Percentiles rank a stretch among this genome's conserved stretches.
Evolutionary conservation across 2,888 invertebrate genomes (phyloP).

Genomic region (Pseudolycoriella hygida): DNA sequence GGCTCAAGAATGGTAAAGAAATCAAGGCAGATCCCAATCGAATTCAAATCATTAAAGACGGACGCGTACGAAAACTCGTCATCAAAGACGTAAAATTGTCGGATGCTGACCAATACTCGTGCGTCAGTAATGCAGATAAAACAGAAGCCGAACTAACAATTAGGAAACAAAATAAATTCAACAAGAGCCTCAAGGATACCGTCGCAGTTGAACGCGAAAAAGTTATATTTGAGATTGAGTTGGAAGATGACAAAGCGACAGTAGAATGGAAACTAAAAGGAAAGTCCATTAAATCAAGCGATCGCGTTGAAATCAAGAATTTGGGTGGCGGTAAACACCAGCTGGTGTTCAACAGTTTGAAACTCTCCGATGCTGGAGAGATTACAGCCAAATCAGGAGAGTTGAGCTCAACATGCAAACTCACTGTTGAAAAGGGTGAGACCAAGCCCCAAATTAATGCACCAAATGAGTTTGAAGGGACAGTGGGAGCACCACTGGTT

Average conservation of each 20-base stretch:
- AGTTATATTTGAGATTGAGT: conserved; percentile 82
- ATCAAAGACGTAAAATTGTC: conserved; percentile 90
- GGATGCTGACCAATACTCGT: conserved; percentile 88
- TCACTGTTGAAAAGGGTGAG: conserved; percentile 78
- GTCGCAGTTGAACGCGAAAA: conserved; percentile 66
- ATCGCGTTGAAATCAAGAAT: conserved; percentile 75
- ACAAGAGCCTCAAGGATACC: conserved; percentile 58
- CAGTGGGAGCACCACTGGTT: conserved; percentile 74
- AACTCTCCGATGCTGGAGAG: conserved; percentile 72
- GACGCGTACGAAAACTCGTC: conserved; percentile 80
- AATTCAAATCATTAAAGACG: conserved; percentile 68
- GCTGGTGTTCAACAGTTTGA: conserved; percentile 69
- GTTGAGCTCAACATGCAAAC: conserved; percentile 59
- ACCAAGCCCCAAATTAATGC: conserved; percentile 81
- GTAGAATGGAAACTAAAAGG: conserved; percentile 76
- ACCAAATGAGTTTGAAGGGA: conserved; percentile 77
- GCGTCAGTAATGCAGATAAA: conserved; percentile 85
- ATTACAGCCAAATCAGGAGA: conserved; percentile 75
- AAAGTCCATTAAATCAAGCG: conserved; percentile 51
- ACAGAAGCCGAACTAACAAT: conserved; percentile 84
- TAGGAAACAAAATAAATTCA: conserved; percentile 74
- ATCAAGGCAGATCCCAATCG: conserved; percentile 68
- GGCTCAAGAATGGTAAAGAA: conserved; percentile 79
- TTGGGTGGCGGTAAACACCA: conserved; percentile 88
- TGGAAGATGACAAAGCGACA: conserved; percentile 81